phyloP scores from a whole-genome alignment of 2,888 invertebrate genomes.

The Stramonita haemastoma region DNA sequence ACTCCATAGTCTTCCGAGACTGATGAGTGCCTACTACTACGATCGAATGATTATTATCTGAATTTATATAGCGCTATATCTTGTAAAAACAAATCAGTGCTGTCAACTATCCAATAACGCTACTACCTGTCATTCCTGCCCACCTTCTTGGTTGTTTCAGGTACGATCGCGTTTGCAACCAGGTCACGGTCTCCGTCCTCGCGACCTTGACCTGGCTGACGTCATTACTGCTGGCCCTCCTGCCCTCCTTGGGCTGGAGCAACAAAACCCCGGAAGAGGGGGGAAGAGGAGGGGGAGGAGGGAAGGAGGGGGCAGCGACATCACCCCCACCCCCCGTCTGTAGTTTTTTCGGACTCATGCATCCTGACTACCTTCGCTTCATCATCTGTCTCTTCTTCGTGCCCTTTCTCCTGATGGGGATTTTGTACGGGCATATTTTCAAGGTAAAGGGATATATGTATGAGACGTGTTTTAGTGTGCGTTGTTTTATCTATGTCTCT shows the following conservation, averaged over 20 bases:
- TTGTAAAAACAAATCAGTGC: not conserved
- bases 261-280: not conserved
- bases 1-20: too few species aligned
- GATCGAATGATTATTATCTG: too few species aligned
- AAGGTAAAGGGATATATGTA: constrained; percentile 34
- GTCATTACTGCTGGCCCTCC: constrained; percentile 31
- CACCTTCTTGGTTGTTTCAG: not conserved
- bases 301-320: not conserved
- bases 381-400: constrained; percentile 32
- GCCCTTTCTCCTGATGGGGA: constrained; percentile 39
- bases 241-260: constrained; percentile 45
- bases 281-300: not conserved
- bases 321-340: constrained; percentile 26
- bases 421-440: constrained; percentile 44
- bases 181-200: constrained; percentile 7
- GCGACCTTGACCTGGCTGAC: constrained; percentile 29
- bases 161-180: constrained; percentile 31
- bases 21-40: too few species aligned
- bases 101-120: not conserved
- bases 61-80: too few species aligned
- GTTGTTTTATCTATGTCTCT: not conserved
- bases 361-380: constrained; percentile 31
- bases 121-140: not conserved
- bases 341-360: constrained; percentile 44
- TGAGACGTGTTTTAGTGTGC: not conserved